Evolutionary conservation across 2,113 vertebrate species (phyloP).

Genomic region (Micronycteris hirsuta): DNA sequence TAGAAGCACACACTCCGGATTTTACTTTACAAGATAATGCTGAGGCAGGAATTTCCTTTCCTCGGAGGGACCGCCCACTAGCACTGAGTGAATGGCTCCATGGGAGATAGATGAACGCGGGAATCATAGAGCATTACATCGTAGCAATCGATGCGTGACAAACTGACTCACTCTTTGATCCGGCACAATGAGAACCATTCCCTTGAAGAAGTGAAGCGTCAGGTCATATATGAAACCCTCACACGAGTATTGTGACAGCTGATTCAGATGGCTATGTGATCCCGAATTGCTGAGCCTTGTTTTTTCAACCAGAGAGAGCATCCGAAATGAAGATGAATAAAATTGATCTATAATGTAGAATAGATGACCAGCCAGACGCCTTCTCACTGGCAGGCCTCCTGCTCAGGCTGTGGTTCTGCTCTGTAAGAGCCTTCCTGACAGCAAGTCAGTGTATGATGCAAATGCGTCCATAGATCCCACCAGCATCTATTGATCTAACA

Average conservation of each 20-base stretch:
- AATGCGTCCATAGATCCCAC: neutral
- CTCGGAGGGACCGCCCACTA: neutral
- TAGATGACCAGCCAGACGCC: neutral
- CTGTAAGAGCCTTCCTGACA: neutral
- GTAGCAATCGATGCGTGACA: neutral
- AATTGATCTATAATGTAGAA: neutral
- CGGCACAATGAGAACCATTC: neutral
- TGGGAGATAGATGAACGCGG: neutral
- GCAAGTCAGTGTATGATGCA: neutral
- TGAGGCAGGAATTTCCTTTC: neutral
- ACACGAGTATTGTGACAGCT: neutral
- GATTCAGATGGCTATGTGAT: neutral
- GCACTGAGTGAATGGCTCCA: neutral
- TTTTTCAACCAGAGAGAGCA: constrained; percentile 8
- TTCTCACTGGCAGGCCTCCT: neutral
- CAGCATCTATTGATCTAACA: neutral
- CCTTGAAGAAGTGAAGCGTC: neutral
- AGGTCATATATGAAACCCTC: neutral
- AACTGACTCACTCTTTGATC: neutral
- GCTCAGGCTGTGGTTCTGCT: neutral
- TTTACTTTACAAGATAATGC: neutral
- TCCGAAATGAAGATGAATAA: constrained; percentile 38
- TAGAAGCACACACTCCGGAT: neutral
- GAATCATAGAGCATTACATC: neutral
- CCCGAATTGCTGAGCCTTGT: constrained; percentile 6